Base-by-base conservation (phyloP, 2,888 invertebrate species). In the Lasioglossum figueresi region DNA sequence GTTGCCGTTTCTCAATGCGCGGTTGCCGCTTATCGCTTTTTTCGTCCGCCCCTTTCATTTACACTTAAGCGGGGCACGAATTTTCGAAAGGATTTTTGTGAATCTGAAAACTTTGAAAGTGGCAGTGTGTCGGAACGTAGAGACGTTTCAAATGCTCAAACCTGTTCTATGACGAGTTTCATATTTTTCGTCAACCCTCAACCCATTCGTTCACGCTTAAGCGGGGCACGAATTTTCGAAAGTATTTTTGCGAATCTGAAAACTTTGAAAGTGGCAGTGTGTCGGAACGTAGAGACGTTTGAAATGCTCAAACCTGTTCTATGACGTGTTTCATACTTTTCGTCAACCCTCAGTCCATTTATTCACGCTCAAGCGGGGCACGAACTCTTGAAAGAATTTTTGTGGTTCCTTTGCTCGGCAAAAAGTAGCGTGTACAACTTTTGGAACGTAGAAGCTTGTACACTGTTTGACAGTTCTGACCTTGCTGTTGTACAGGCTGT, bases 41-140 rank as follows among this genome's bases (percentile, higher is more conserved):
- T 40, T 34, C 81, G 79, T 87, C 76, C 76, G 79, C 68, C 81
- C 77, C 77, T 52, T 52, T n/a, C 52, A 52, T 52, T 10, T 52
- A 52, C 52, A 10, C 52, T n/a, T n/a, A 52, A 52, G 8, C 52
- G 52, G 23, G 52, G 23, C 1, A n/a, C 3, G 3, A 52, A 52
- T 52, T 52, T 52, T 52, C 10, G 3, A 52, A 52, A n/a, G 10
- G 0, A n/a, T n/a, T 23, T 10, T 10, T 10, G 19, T 23, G 10
- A 23, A 52, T 52, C 52, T 0, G 23, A n/a, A n/a, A n/a, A 52
- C 52, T n/a, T n/a, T 23, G 10, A 3, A 23, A n/a, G 52, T 4
- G 52, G 1, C 52, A 52, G 10, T n/a, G 10, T n/a, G 10, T n/a
- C 10, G n/a, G 52, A 52, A n/a, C 52, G 3, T 52, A 23, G 52